These are phyloP conservation scores for Chiloscyllium punctatum DNA, from an alignment of 2,797 vertebrate species.

Conservation along the genomic window DNA sequence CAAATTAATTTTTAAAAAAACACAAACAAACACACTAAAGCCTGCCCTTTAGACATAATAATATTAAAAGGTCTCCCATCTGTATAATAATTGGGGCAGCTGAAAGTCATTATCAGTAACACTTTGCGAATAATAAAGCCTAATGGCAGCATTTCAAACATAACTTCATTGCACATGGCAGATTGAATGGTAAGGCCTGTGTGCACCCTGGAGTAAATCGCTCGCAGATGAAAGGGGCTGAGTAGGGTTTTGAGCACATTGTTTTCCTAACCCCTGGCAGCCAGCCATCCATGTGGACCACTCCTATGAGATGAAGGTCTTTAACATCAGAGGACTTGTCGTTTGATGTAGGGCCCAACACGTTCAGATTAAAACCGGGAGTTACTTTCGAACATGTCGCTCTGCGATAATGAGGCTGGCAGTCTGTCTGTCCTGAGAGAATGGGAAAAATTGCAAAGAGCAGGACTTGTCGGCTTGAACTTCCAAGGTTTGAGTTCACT, in stretches of 20 bases:
- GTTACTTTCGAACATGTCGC: background rate
- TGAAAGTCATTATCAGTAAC: background rate
- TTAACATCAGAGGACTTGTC: background rate
- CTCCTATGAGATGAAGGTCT: conserved; percentile 6
- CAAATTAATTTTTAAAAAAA: background rate
- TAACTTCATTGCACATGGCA: background rate
- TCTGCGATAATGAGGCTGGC: too few relatives aligned
- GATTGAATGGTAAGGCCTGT: background rate
- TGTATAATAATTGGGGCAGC: background rate
- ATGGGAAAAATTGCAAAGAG: background rate
- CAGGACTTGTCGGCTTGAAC: background rate
- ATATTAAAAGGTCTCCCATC: background rate
- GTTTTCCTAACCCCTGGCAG: background rate
- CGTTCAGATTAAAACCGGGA: background rate
- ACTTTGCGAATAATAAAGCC: background rate
- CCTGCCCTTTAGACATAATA: background rate
- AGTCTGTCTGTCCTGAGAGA: background rate
- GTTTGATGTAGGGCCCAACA: background rate
- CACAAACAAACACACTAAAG: background rate
- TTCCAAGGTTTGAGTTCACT: background rate
- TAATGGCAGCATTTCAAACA: background rate
- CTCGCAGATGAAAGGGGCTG: background rate
- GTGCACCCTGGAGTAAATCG: too few relatives aligned
- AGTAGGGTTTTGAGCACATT: background rate
- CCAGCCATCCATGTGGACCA: background rate